Percentiles rank a stretch among this genome's conserved stretches.
Evolutionary conservation across 2,113 vertebrate genomes (phyloP).

Genomic region (Sphaerodactylus townsendi): DNA sequence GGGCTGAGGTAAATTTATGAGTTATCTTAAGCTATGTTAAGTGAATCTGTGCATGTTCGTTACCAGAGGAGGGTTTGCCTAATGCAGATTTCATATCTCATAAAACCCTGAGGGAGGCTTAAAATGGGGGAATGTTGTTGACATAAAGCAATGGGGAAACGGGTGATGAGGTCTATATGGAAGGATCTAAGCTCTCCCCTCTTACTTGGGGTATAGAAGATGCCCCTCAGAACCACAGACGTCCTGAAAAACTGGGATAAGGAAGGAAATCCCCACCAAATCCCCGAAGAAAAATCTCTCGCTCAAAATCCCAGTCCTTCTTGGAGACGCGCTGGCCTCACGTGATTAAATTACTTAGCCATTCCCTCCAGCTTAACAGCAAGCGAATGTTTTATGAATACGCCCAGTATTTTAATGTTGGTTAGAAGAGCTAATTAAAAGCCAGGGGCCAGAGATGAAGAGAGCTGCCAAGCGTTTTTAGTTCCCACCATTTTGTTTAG

Average conservation of each 20-base stretch:
- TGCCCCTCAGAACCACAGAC: background rate
- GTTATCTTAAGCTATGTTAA: background rate
- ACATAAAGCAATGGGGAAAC: background rate
- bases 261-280: slow-evolving; percentile 27
- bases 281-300: background rate
- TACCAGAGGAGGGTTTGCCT: background rate
- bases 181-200: background rate
- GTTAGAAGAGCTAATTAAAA: slow-evolving; percentile 33
- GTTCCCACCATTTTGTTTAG: slow-evolving; percentile 19
- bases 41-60: background rate
- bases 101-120: background rate
- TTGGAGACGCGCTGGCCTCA: background rate
- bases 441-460: slow-evolving; percentile 43
- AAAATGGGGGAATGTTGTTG: background rate
- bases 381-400: background rate
- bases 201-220: background rate
- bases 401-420: slow-evolving; percentile 7
- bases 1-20: background rate
- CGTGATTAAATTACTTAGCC: background rate
- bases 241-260: background rate
- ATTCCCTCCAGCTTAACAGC: slow-evolving; percentile 15
- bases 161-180: background rate
- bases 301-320: background rate
- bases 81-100: background rate
- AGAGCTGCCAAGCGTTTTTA: background rate